Percentiles rank a stretch among this genome's conserved stretches.
phyloP scores from a whole-genome alignment of 2,888 invertebrate species.

The Heteropelma amictum region DNA sequence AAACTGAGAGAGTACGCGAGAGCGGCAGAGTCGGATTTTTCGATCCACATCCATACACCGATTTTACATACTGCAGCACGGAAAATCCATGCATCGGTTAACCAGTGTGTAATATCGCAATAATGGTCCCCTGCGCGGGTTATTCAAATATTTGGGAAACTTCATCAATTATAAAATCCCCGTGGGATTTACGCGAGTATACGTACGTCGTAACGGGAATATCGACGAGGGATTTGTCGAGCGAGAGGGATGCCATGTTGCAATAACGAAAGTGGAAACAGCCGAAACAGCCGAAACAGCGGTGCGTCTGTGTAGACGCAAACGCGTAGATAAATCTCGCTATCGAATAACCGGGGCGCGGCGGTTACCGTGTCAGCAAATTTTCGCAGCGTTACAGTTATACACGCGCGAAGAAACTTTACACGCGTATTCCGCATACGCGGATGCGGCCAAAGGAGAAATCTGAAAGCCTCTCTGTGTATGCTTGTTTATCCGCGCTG shows the following conservation, averaged over 20 bases:
- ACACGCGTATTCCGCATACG: too few species aligned
- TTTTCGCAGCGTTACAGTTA: conserved; percentile 17
- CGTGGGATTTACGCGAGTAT: conserved; percentile 9
- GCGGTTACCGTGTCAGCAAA: conserved; percentile 54
- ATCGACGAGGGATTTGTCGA: conserved; percentile 40
- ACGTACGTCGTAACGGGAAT: conserved; percentile 26
- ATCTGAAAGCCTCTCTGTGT: conserved; percentile 18
- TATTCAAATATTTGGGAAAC: conserved; percentile 49
- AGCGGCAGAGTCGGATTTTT: too few species aligned
- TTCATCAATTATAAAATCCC: conserved; percentile 46
- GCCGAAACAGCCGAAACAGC: not conserved
- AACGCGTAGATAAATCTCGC: conserved; percentile 56
- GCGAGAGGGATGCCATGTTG: conserved; percentile 5
- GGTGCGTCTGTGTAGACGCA: not conserved
- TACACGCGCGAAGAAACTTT: too few species aligned
- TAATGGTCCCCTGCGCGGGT: conserved; percentile 27
- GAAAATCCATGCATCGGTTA: conserved; percentile 23
- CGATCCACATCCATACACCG: too few species aligned
- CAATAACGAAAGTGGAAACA: conserved; percentile 37
- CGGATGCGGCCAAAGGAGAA: too few species aligned
- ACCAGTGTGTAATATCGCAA: conserved; percentile 22
- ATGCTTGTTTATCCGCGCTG: conserved; percentile 55
- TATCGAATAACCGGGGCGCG: conserved; percentile 47
- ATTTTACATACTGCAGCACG: not conserved
- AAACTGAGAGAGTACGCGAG: too few species aligned